phyloP scores from a whole-genome alignment of 2,113 vertebrate genomes.

The Poeciliopsis occidentalis region DNA sequence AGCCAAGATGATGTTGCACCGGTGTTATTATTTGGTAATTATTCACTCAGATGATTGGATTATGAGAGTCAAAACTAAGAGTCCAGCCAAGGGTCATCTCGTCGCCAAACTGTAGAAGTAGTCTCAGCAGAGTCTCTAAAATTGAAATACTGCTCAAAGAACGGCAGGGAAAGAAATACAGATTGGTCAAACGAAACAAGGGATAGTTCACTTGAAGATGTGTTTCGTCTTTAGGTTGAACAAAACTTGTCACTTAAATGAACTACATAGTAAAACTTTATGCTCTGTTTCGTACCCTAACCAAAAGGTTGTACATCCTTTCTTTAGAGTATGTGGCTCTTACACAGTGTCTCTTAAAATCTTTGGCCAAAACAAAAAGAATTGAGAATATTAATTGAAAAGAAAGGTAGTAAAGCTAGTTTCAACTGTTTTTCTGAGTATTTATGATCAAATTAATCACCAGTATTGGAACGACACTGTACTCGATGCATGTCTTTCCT shows the following conservation, averaged over 20 bases:
- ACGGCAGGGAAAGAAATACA: neutral
- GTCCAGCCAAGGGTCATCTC: slow-evolving; percentile 73
- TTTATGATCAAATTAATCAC: too few species aligned
- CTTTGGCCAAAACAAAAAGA: too few species aligned
- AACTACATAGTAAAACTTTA: neutral
- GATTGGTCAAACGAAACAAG: neutral
- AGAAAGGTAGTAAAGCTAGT: too few species aligned
- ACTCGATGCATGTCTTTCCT: too few species aligned
- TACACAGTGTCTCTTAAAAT: too few species aligned
- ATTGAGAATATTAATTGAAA: too few species aligned
- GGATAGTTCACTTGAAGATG: neutral
- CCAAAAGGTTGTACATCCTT: neutral
- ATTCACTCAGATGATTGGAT: slow-evolving; percentile 70
- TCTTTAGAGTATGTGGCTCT: neutral
- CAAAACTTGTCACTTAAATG: neutral
- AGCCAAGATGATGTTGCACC: slow-evolving; percentile 71
- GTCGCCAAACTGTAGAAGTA: slow-evolving; percentile 37
- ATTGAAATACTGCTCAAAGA: neutral
- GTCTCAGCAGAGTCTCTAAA: slow-evolving; percentile 3
- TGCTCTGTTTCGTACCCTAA: neutral
- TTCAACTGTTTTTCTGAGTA: too few species aligned
- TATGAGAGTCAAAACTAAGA: slow-evolving; percentile 66
- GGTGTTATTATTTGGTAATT: slow-evolving; percentile 73
- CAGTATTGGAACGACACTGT: too few species aligned
- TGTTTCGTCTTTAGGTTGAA: neutral